A percentile compares a stretch with the other conserved stretches of the same genome.
Conservation (phyloP, 2,797 vertebrate species). For the Numenius phaeopus region DNA sequence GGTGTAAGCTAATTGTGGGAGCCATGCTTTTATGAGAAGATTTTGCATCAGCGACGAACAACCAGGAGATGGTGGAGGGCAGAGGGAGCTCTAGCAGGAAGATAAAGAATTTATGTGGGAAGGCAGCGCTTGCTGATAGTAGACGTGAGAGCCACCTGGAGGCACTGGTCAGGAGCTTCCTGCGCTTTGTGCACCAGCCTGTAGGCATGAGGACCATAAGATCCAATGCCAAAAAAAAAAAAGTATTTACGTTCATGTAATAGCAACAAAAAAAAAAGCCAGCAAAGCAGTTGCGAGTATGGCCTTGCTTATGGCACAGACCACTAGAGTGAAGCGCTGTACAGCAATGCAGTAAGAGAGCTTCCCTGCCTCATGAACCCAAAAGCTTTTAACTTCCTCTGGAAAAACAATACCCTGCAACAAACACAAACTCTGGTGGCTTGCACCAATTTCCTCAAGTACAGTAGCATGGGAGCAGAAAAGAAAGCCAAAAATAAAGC, state of each 20-base stretch:
- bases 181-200: background rate
- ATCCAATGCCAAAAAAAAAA: background rate
- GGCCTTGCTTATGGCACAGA: background rate
- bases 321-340: rapidly evolving
- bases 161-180: background rate
- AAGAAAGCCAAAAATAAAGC: background rate
- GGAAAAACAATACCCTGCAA: background rate
- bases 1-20: background rate
- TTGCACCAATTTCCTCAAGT: background rate
- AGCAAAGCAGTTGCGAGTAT: rapidly evolving
- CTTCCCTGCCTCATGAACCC: background rate
- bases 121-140: background rate
- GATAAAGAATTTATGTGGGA: background rate
- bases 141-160: background rate
- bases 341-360: background rate
- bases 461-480: background rate
- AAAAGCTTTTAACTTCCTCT: background rate
- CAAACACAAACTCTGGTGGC: background rate
- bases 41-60: background rate
- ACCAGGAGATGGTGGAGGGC: background rate
- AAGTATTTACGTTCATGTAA: background rate
- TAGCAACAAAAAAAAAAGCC: background rate
- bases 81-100: background rate
- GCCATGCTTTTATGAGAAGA: background rate
- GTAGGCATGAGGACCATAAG: background rate